Evolutionary conservation across 2,113 vertebrate genomes (phyloP).

Genomic region (Cyanistes caeruleus): DNA sequence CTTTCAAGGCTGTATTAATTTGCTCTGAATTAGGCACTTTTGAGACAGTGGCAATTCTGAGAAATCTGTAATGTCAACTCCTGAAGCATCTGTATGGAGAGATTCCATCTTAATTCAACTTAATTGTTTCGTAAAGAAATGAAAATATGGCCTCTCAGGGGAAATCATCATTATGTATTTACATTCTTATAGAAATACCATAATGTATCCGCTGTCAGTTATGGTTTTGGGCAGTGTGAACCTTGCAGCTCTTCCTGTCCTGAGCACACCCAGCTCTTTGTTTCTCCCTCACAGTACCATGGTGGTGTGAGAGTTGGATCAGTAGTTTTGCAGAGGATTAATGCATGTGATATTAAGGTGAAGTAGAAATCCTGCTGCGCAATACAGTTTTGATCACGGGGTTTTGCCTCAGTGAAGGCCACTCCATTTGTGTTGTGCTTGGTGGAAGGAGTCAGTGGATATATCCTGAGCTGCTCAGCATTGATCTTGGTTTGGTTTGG

Average conservation of each 20-base stretch:
- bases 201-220: not conserved
- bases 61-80: not conserved
- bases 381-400: not conserved
- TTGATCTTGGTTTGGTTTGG: not conserved
- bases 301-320: not conserved
- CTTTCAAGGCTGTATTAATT: not conserved
- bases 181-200: not conserved
- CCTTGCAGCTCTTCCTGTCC: not conserved
- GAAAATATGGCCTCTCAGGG: not conserved
- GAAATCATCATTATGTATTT: not conserved
- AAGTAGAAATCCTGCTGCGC: not conserved
- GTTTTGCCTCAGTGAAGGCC: not conserved
- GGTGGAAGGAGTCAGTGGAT: not conserved
- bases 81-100: not conserved
- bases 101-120: not conserved
- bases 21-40: not conserved
- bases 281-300: rapidly evolving
- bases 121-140: slow-evolving; percentile 15
- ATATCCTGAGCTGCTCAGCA: not conserved
- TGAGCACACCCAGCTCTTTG: not conserved
- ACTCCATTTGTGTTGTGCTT: not conserved
- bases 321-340: not conserved
- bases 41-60: not conserved
- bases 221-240: not conserved
- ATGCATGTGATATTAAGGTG: not conserved